phyloP scores from a whole-genome alignment of 2,888 invertebrate genomes.

The Eristalinus sepulchralis region DNA sequence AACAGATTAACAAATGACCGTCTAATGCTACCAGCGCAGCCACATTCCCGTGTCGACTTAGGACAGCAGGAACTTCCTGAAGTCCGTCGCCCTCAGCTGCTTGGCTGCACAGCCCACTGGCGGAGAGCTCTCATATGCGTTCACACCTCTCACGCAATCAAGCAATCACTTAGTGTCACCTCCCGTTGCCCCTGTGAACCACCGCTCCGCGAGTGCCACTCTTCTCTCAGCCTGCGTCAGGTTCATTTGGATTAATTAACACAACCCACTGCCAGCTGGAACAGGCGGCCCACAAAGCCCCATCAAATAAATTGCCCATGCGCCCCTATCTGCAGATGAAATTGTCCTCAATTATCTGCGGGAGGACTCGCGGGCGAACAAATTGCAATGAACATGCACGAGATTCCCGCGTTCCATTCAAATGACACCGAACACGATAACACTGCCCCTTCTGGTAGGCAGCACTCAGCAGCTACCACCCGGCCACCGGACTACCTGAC shows the following conservation, averaged over 20 bases:
- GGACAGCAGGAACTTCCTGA: not conserved
- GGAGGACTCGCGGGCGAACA: constrained; percentile 29
- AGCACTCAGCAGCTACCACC: not conserved
- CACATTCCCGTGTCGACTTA: not conserved
- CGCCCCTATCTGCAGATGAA: constrained; percentile 56
- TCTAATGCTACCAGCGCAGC: not conserved
- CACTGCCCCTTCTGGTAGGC: constrained; percentile 1
- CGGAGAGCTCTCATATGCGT: not conserved
- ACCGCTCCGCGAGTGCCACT: too few relatives aligned
- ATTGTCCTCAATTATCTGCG: constrained; percentile 60
- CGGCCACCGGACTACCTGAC: constrained; percentile 19
- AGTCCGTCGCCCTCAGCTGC: not conserved
- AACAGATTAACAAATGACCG: not conserved
- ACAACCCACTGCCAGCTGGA: not conserved
- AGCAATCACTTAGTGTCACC: not conserved
- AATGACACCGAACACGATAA: constrained; percentile 67
- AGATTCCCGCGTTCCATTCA: constrained; percentile 56
- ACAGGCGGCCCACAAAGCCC: constrained; percentile 12
- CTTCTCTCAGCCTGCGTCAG: not conserved
- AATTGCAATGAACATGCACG: constrained; percentile 66
- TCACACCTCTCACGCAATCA: constrained; percentile 3
- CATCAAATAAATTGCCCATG: constrained; percentile 45
- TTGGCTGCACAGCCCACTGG: not conserved
- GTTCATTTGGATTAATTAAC: not conserved
- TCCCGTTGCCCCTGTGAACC: not conserved